Conservation (phyloP, 2,113 vertebrate genomes). For the Mellivora capensis region DNA sequence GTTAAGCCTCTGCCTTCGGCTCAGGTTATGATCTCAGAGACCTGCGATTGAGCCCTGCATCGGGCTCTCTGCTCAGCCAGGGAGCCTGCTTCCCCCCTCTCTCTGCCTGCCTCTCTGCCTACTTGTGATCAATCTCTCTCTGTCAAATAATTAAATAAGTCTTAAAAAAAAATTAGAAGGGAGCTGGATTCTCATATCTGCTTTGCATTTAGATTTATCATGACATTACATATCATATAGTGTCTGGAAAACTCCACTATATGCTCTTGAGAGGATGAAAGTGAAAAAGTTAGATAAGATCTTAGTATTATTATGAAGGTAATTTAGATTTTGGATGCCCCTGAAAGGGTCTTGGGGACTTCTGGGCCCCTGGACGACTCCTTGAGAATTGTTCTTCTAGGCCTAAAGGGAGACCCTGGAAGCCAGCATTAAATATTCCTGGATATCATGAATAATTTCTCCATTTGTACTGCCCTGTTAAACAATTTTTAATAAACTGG, state of each 20-base stretch:
- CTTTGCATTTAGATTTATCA: not conserved
- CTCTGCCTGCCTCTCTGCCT: too few relatives aligned
- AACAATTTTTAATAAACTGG: slow-evolving; percentile 38
- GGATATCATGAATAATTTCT: slow-evolving; percentile 33
- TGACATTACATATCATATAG: not conserved
- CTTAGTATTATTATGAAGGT: not conserved
- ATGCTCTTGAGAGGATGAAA: not conserved
- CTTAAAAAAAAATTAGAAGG: not conserved
- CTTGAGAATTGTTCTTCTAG: not conserved
- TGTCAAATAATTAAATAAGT: too few relatives aligned
- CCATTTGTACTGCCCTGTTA: not conserved
- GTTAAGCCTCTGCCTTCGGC: too few relatives aligned
- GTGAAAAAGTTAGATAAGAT: not conserved
- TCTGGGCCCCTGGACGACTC: not conserved
- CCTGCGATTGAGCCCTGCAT: too few relatives aligned
- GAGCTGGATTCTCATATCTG: not conserved
- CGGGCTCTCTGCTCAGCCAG: too few relatives aligned
- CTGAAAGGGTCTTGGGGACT: not conserved
- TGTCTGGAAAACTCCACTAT: not conserved
- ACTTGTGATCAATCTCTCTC: too few relatives aligned
- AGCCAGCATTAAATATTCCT: not conserved
- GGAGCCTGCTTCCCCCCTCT: too few relatives aligned
- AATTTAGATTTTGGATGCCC: not conserved
- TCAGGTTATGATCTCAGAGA: too few relatives aligned
- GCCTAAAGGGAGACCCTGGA: not conserved